These are phyloP conservation scores for Rhinichthys klamathensis DNA, from an alignment of 2,113 vertebrate species.

Conservation along the genomic window DNA sequence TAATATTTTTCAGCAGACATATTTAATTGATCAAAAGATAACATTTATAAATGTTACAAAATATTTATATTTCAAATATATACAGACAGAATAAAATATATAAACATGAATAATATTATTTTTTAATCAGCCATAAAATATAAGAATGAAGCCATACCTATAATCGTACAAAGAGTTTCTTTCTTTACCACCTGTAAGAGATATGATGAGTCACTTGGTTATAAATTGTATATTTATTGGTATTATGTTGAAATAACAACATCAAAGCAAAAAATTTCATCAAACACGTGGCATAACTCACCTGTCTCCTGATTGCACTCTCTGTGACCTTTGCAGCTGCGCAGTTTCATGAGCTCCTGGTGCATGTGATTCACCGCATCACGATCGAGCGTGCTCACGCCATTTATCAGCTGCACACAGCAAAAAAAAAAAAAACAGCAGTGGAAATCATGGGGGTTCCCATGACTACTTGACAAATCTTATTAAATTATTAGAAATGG, in stretches of 20 bases:
- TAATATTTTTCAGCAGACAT: background rate
- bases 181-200: constrained; percentile 85
- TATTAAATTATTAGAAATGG: background rate
- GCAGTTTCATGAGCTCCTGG: constrained; percentile 89
- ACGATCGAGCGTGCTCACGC: constrained; percentile 86
- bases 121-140: background rate
- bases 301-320: constrained; percentile 94
- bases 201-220: background rate
- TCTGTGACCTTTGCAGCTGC: constrained; percentile 91
- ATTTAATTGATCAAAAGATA: background rate
- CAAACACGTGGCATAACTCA: constrained; percentile 64
- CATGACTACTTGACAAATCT: background rate
- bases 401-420: constrained; percentile 86
- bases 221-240: background rate
- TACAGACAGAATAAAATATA: too few relatives aligned
- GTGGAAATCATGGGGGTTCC: background rate
- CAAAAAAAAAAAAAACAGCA: background rate
- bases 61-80: background rate
- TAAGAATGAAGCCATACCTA: constrained; percentile 78
- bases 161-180: constrained; percentile 90
- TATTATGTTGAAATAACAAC: background rate
- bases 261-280: background rate
- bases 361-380: constrained; percentile 89
- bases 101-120: background rate
- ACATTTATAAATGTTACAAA: background rate